phyloP scores from a whole-genome alignment of 2,797 vertebrate species.

The Erethizon dorsatum region DNA sequence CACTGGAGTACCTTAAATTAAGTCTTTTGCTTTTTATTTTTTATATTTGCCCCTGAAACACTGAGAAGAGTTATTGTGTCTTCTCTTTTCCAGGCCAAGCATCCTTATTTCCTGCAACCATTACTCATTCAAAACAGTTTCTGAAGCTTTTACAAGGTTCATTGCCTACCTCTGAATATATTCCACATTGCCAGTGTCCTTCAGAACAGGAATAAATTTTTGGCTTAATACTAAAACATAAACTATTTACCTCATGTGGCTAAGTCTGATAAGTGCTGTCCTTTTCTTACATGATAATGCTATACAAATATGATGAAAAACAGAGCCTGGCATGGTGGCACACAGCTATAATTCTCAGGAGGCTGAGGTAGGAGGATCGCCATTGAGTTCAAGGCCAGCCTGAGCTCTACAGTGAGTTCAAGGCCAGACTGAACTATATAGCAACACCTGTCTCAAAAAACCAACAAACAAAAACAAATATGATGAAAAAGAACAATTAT shows the following conservation, averaged over 20 bases:
- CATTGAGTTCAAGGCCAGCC: not conserved
- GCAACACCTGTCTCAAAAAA: not conserved
- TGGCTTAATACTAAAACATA: conserved; percentile 49
- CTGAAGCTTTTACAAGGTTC: conserved; percentile 57
- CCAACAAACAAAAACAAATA: not conserved
- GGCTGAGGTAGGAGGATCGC: not conserved
- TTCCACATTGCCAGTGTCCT: conserved; percentile 38
- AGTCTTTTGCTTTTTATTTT: not conserved
- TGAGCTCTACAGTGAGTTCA: not conserved
- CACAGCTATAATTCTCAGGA: not conserved
- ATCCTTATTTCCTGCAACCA: conserved; percentile 53
- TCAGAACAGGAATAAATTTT: conserved; percentile 56
- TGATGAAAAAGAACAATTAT: not conserved
- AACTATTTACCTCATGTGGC: conserved; percentile 20
- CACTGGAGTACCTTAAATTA: conserved; percentile 5
- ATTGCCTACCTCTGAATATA: conserved; percentile 11
- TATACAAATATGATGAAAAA: conserved; percentile 44
- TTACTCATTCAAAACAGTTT: conserved; percentile 33
- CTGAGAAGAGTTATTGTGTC: conserved; percentile 20
- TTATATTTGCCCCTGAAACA: not conserved
- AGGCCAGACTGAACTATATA: not conserved
- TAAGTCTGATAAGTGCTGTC: conserved; percentile 32
- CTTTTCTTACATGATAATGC: conserved; percentile 46
- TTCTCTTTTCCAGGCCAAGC: conserved; percentile 61
- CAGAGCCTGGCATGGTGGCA: not conserved